Conservation (phyloP, 2,888 invertebrate species). For the Cataglyphis albicans region DNA sequence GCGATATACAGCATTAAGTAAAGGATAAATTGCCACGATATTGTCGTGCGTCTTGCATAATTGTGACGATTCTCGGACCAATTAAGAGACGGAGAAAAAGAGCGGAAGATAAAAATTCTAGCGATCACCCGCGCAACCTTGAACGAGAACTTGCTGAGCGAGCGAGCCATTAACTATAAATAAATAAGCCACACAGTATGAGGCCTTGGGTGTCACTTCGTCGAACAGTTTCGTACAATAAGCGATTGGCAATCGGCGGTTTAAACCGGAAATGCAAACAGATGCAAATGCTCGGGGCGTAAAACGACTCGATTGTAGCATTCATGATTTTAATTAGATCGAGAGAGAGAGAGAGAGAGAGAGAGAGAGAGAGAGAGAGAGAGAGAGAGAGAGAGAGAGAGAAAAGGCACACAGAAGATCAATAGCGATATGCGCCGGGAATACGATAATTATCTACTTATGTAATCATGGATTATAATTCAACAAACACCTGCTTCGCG, state of each 20-base stretch:
- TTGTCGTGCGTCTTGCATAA: conserved; percentile 33
- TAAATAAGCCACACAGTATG: conserved; percentile 30
- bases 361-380: background rate
- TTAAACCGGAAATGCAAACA: conserved; percentile 50
- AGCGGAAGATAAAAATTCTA: conserved; percentile 60
- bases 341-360: background rate
- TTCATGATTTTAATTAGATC: background rate
- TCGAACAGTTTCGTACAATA: conserved; percentile 57
- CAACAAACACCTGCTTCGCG: conserved; percentile 46
- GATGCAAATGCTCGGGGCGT: conserved; percentile 44
- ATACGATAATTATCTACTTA: conserved; percentile 49
- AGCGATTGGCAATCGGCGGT: conserved; percentile 31
- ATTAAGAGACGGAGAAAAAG: conserved; percentile 51
- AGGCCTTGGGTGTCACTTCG: conserved; percentile 57
- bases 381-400: background rate
- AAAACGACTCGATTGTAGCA: conserved; percentile 4
- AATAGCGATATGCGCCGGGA: background rate
- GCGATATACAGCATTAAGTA: background rate
- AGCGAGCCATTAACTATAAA: conserved; percentile 52
- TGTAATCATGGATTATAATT: conserved; percentile 48
- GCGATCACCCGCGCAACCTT: conserved; percentile 68
- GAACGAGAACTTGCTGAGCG: conserved; percentile 78
- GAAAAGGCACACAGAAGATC: background rate
- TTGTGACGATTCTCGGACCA: conserved; percentile 50
- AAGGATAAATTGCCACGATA: background rate